phyloP scores from a whole-genome alignment of 2,797 vertebrate genomes.

The Phrynocephalus forsythii region DNA sequence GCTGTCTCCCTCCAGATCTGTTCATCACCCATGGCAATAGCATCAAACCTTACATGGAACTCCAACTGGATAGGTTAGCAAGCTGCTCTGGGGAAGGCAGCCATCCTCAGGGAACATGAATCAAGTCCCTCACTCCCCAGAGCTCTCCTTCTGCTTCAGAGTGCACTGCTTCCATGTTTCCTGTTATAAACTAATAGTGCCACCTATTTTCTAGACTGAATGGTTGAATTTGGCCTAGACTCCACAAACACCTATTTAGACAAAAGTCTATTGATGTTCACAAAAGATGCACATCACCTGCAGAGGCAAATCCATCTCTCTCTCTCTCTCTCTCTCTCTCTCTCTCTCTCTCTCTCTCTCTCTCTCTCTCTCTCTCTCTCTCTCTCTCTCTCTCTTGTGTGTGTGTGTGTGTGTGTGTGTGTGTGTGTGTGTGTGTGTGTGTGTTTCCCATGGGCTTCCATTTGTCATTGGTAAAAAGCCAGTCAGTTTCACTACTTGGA shows the following conservation, averaged over 20 bases:
- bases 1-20: not conserved
- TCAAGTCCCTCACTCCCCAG: not conserved
- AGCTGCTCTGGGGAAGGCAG: not conserved
- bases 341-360: no score
- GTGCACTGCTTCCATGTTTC: conserved; percentile 10
- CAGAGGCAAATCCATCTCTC: no score
- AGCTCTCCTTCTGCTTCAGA: not conserved
- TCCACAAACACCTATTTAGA: not conserved
- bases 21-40: not conserved
- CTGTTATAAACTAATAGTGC: not conserved
- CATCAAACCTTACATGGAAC: not conserved
- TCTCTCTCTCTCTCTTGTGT: no score
- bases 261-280: not conserved
- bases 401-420: no score
- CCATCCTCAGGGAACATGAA: not conserved
- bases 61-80: no score
- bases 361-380: no score
- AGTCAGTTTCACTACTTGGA: conserved; percentile 33
- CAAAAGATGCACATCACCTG: no score
- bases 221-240: not conserved
- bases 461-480: not conserved
- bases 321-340: no score
- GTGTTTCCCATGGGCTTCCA: not conserved
- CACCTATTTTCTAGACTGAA: conserved; percentile 8
- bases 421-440: not conserved